Evolutionary conservation across 2,888 invertebrate species (phyloP), one percentile per base, ranked within the genome.

Genomic region (Metellina segmentata): DNA sequence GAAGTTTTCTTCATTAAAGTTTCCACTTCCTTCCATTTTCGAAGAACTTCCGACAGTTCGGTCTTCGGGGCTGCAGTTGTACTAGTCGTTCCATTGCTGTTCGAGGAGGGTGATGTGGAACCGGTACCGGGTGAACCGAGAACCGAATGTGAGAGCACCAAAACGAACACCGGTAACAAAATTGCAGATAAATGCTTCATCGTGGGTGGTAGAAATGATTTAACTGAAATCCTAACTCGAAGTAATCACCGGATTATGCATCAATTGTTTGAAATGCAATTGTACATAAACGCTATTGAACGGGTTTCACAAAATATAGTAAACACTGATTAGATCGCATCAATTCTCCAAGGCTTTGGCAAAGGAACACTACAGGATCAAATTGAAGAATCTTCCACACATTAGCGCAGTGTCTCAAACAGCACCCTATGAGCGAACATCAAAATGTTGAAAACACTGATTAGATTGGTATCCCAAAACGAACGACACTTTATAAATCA

Each of bases 21-120:
- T 8, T 91, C 87, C 6, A 61, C 49, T 49, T 53, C 34, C 72
- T 72, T 87, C 91, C 91, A 91, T 77, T 78, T 87, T 9, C 16
- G 8, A 9, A 61, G 11, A 11, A 61, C 7, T 16, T 61, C 61
- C 7, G 61, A 61, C 34, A 34, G 1, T 61, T 61, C 61, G 13
- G 61, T 61, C 61, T 11, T 61, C 8, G 61, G 11, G 9, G 13
- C 16, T 9, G 61, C 16, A 7, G 61, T 16, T 16, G 61, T 11
- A 61, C 13, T 61, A 5, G 9, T 5, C 6, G 61, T 34, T 34
- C 11, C 61, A 61, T 61, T 61, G n/a, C n/a, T n/a, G 61, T 11
- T 61, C 13, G 61, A 0, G 9, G 9, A 4, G 61, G 61, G 13
- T 16, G 11, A 11, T 16, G 9, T 61, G 5, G 61, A 16, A 0